Conservation (phyloP, 1,140 invertebrate species). For the Leptinotarsa undecemlineata region DNA sequence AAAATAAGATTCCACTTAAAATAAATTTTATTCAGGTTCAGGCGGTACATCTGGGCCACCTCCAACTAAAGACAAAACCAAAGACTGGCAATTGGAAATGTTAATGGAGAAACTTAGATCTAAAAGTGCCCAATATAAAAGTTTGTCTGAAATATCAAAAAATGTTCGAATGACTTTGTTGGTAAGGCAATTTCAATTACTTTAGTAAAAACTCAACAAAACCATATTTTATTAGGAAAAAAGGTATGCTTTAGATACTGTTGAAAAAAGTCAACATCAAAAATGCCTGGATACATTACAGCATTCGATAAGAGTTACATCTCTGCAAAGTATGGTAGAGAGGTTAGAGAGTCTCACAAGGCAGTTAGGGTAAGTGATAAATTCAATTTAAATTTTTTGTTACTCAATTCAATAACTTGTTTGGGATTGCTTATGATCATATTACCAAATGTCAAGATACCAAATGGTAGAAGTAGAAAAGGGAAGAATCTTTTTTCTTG, state of each 20-base stretch:
- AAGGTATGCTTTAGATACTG: slow-evolving; percentile 76
- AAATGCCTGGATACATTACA: slow-evolving; percentile 90
- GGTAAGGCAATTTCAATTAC: slow-evolving; percentile 60
- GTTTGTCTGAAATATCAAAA: slow-evolving; percentile 82
- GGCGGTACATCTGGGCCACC: slow-evolving; percentile 3
- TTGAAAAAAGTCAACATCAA: slow-evolving; percentile 83
- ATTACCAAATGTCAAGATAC: no score
- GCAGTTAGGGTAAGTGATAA: slow-evolving; percentile 72
- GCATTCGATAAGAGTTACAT: slow-evolving; percentile 91
- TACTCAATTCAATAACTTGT: no score
- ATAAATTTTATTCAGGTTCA: not conserved
- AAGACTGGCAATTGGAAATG: slow-evolving; percentile 77
- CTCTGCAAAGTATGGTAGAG: slow-evolving; percentile 88
- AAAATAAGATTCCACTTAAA: not conserved
- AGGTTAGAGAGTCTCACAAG: slow-evolving; percentile 86
- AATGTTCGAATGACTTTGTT: slow-evolving; percentile 79
- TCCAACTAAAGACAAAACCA: slow-evolving; percentile 61
- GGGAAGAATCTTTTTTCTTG: no score
- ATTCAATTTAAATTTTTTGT: no score
- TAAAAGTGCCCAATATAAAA: slow-evolving; percentile 72
- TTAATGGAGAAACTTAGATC: slow-evolving; percentile 87
- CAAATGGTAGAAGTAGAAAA: no score
- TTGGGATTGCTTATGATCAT: no score
- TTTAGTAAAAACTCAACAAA: not conserved
- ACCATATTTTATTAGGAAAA: slow-evolving; percentile 69